phyloP scores from a whole-genome alignment of 2,113 vertebrate species.

The Aix galericulata region DNA sequence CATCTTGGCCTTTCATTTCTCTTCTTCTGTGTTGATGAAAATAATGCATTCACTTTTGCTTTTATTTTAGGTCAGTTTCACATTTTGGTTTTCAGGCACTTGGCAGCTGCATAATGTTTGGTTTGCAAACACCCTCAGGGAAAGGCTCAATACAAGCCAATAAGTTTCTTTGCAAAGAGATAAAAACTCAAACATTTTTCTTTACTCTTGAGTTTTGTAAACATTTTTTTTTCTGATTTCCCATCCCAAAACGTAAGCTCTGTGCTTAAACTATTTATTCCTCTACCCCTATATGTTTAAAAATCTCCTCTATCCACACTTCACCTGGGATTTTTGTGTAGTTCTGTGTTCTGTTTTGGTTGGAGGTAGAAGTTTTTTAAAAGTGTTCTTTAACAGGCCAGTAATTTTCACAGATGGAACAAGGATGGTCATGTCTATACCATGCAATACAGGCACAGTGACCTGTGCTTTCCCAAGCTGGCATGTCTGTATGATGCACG shows the following conservation, averaged over 20 bases:
- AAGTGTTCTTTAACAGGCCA: neutral
- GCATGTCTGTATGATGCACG: neutral
- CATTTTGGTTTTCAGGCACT: conserved; percentile 34
- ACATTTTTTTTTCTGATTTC: neutral
- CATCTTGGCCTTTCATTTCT: neutral
- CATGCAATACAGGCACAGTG: neutral
- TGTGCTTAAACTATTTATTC: neutral
- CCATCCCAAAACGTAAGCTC: neutral
- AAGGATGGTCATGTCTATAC: neutral
- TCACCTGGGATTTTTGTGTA: neutral
- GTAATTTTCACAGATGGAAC: neutral
- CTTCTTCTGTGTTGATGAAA: neutral
- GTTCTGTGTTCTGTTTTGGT: neutral
- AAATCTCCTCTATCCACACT: neutral
- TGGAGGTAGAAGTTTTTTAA: neutral
- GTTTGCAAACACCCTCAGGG: conserved; percentile 42
- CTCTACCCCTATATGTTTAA: neutral
- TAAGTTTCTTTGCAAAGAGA: conserved; percentile 44
- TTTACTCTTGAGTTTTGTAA: neutral
- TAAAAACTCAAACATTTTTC: conserved; percentile 34
- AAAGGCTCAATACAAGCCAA: conserved; percentile 37
- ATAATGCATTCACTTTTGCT: conserved; percentile 42
- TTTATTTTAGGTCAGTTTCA: conserved; percentile 51
- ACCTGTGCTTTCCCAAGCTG: neutral
- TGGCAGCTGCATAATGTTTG: conserved; percentile 52